Evolutionary conservation across 1,140 invertebrate species (phyloP).

Genomic region (Drosophila pachea): DNA sequence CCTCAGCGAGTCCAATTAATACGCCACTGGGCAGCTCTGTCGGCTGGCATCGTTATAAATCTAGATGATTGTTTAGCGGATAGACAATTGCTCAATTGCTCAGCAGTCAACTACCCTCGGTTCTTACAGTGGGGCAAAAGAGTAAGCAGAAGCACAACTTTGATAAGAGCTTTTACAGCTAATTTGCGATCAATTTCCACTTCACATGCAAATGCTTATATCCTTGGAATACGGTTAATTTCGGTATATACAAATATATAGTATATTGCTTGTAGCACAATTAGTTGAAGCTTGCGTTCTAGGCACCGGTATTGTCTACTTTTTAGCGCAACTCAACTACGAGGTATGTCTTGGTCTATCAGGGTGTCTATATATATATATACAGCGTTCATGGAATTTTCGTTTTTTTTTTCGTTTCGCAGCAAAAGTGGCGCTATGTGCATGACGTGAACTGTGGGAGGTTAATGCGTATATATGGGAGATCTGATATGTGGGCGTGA

Average conservation of each 20-base stretch:
- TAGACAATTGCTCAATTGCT: constrained; percentile 13
- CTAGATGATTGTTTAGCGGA: constrained; percentile 24
- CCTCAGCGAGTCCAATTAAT: constrained; percentile 28
- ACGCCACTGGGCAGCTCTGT: constrained; percentile 14
- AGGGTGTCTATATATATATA: not conserved
- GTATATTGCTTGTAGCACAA: not conserved
- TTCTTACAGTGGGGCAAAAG: not conserved
- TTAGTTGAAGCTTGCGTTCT: not conserved
- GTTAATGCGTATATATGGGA: constrained; percentile 22
- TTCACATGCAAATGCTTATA: constrained; percentile 6
- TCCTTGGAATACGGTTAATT: not conserved
- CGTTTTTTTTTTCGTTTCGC: constrained; percentile 6
- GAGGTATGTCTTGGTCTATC: constrained; percentile 9
- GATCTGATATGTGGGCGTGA: constrained; percentile 26
- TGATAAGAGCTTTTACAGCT: no score
- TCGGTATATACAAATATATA: not conserved
- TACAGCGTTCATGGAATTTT: not conserved
- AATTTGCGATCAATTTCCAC: not conserved
- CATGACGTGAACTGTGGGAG: constrained; percentile 55
- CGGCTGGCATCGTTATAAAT: constrained; percentile 21
- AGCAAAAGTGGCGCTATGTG: constrained; percentile 63
- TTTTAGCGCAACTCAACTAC: not conserved
- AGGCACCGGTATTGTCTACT: constrained; percentile 17
- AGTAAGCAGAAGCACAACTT: not conserved
- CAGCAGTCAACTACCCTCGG: constrained; percentile 13